These are phyloP conservation scores for Dendrolimus punctatus DNA, from an alignment of 1,140 invertebrate genomes.

Conservation along the genomic window DNA sequence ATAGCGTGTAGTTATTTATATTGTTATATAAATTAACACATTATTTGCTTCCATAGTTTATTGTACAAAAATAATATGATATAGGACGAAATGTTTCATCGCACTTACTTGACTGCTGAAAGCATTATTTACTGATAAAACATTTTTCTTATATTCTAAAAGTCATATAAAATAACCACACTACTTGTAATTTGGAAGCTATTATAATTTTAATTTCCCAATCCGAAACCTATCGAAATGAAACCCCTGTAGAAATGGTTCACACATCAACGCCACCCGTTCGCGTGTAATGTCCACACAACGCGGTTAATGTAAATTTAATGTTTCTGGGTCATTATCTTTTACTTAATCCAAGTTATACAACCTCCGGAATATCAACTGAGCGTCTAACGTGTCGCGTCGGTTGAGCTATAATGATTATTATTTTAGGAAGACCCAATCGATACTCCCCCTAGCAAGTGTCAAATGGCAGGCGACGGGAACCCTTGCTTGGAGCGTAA, in stretches of 20 bases:
- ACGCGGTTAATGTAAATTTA: constrained; percentile 53
- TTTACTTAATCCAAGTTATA: constrained; percentile 46
- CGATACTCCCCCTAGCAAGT: constrained; percentile 19
- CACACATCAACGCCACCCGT: constrained; percentile 19
- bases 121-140: too few species aligned
- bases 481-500: constrained; percentile 20
- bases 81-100: too few species aligned
- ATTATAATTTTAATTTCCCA: too few species aligned
- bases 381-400: background rate
- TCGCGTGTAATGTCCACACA: constrained; percentile 28
- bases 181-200: too few species aligned
- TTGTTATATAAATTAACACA: too few species aligned
- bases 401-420: background rate
- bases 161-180: too few species aligned
- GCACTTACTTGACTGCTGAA: too few species aligned
- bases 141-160: too few species aligned
- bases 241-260: constrained; percentile 10
- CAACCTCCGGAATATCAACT: constrained; percentile 12
- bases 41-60: too few species aligned
- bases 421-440: constrained; percentile 10
- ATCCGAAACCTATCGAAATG: constrained; percentile 7
- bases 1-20: too few species aligned
- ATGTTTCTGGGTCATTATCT: constrained; percentile 53
- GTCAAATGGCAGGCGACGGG: constrained; percentile 20
- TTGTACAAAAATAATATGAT: too few species aligned